Conservation (phyloP, 2,888 invertebrate species). For the Drosophila neonasuta region DNA sequence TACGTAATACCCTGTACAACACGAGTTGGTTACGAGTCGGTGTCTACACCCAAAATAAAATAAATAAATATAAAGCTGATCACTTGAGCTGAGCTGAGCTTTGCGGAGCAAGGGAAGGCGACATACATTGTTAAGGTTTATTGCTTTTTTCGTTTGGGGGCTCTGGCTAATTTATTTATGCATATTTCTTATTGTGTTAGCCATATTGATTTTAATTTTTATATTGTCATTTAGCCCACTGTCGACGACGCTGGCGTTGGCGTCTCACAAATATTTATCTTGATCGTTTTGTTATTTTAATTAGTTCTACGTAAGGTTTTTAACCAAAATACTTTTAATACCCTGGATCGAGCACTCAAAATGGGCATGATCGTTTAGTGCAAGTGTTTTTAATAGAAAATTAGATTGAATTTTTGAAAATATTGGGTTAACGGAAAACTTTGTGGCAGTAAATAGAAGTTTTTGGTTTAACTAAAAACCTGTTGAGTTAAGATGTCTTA, state of each 20-base stretch:
- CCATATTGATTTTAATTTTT: constrained; percentile 54
- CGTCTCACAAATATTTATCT: constrained; percentile 57
- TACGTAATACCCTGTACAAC: constrained; percentile 14
- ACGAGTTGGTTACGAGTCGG: neutral
- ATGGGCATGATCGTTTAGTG: neutral
- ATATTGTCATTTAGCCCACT: constrained; percentile 63
- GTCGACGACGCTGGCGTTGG: constrained; percentile 48
- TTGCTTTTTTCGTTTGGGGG: constrained; percentile 34
- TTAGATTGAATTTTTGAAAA: no score
- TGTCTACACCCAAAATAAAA: constrained; percentile 2
- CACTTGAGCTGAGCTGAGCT: neutral
- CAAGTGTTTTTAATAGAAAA: no score
- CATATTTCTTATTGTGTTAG: constrained; percentile 41
- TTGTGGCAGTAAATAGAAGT: no score
- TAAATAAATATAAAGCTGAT: constrained; percentile 9
- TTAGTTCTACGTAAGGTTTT: constrained; percentile 54
- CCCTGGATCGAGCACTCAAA: neutral
- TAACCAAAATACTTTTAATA: constrained; percentile 17
- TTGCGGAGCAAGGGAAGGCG: neutral
- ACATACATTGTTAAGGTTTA: constrained; percentile 42
- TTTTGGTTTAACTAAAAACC: no score
- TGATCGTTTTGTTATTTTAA: constrained; percentile 74
- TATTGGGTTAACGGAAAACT: no score
- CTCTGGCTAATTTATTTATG: constrained; percentile 65
- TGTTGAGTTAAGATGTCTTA: no score